Evolutionary conservation across 2,113 vertebrate genomes (phyloP).

Genomic region (Entosphenus tridentatus): DNA sequence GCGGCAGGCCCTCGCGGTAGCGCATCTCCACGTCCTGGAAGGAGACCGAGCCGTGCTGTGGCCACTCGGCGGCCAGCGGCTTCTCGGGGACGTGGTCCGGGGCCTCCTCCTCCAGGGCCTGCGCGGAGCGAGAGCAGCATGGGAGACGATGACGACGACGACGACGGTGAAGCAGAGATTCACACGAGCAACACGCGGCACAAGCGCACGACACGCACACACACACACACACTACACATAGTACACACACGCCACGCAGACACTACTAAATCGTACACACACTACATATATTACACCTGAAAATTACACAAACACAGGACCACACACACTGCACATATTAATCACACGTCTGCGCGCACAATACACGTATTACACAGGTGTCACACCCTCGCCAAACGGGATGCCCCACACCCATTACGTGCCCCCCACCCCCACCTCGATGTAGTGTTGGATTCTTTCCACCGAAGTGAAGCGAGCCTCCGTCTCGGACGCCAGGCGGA

Average conservation of each 20-base stretch:
- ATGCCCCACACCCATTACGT: too few relatives aligned
- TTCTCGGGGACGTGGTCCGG: constrained; percentile 58
- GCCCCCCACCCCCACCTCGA: constrained; percentile 32
- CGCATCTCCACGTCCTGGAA: constrained; percentile 62
- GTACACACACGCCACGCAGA: too few relatives aligned
- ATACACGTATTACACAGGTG: too few relatives aligned
- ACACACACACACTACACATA: too few relatives aligned
- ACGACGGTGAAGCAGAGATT: too few relatives aligned
- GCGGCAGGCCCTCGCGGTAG: constrained; percentile 58
- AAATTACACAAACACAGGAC: neutral
- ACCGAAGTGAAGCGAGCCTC: constrained; percentile 82
- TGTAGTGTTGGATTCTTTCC: constrained; percentile 65
- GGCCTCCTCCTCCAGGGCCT: constrained; percentile 70
- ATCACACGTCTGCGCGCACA: too few relatives aligned
- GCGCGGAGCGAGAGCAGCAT: constrained; percentile 11
- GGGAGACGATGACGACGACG: neutral
- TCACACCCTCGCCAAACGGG: too few relatives aligned
- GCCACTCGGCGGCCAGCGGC: constrained; percentile 47
- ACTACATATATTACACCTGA: too few relatives aligned
- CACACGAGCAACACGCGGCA: too few relatives aligned
- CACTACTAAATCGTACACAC: too few relatives aligned
- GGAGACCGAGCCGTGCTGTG: constrained; percentile 52
- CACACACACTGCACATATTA: neutral
- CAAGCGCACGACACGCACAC: too few relatives aligned
- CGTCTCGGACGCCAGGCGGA: constrained; percentile 64